Percentiles rank a stretch among this genome's conserved stretches.
phyloP scores from a whole-genome alignment of 2,888 invertebrate genomes.

The Pheosia tremula region DNA sequence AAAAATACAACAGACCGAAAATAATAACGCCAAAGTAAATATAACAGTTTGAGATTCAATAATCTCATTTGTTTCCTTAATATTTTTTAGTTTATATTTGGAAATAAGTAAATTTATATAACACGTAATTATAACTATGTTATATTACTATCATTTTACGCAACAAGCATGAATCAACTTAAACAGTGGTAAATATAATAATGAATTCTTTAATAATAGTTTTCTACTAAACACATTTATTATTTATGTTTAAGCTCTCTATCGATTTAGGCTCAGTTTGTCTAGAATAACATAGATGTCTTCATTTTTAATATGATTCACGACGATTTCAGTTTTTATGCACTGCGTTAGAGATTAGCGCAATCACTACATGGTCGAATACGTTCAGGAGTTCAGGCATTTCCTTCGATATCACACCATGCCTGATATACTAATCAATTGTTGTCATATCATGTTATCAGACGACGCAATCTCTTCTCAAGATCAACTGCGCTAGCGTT shows the following conservation, averaged over 20 bases:
- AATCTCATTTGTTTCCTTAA: conserved; percentile 31
- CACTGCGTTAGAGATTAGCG: not conserved
- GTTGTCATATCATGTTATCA: not conserved
- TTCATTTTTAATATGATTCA: conserved; percentile 33
- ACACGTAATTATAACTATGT: conserved; percentile 68
- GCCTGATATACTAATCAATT: not conserved
- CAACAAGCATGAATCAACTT: conserved; percentile 79
- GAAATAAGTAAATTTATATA: conserved; percentile 54
- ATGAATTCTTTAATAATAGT: conserved; percentile 70
- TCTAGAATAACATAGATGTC: conserved; percentile 72
- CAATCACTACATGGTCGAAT: conserved; percentile 36
- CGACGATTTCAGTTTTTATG: conserved; percentile 21
- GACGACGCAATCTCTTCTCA: conserved; percentile 8
- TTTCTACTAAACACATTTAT: conserved; percentile 79
- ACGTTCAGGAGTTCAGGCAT: conserved; percentile 56
- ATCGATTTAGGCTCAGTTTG: conserved; percentile 77
- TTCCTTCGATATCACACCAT: conserved; percentile 34
- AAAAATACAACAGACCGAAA: conserved; percentile 58
- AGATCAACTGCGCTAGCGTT: conserved; percentile 20
- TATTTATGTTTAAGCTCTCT: conserved; percentile 79
- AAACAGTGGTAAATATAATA: conserved; percentile 82
- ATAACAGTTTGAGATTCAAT: conserved; percentile 57
- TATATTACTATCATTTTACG: conserved; percentile 63
- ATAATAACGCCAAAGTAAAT: conserved; percentile 55
- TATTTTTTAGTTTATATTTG: conserved; percentile 37